phyloP scores from a whole-genome alignment of 2,113 vertebrate genomes.

The Emydocephalus ijimae region DNA sequence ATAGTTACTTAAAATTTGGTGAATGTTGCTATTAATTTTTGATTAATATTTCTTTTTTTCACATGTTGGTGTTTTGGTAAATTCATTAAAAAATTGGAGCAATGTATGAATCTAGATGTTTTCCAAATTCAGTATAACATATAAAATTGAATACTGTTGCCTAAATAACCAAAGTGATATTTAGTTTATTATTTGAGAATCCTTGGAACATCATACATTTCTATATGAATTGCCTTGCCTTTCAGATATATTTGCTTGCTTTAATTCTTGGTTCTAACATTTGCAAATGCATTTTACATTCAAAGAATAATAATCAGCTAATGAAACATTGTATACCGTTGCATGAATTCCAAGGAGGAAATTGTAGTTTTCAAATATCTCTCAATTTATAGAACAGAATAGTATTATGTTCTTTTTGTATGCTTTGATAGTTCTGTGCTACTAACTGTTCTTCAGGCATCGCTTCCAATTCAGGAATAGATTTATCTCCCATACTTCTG shows the following conservation, averaged over 20 bases:
- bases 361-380: not conserved
- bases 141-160: not conserved
- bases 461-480: not conserved
- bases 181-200: not conserved
- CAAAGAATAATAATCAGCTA: constrained; percentile 10
- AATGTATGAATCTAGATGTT: not conserved
- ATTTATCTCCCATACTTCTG: not conserved
- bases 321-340: not conserved
- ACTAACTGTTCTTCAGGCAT: not conserved
- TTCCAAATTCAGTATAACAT: not conserved
- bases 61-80: not conserved
- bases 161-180: not conserved
- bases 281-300: not conserved
- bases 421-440: not conserved
- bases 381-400: not conserved
- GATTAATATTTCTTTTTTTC: not conserved
- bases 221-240: not conserved
- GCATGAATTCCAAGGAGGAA: not conserved
- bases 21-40: not conserved
- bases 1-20: not conserved
- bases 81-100: not conserved
- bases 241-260: not conserved
- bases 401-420: not conserved
- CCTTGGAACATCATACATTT: constrained; percentile 5
- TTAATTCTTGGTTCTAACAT: not conserved